A percentile compares a stretch with the other conserved stretches of the same genome.
Conservation (phyloP, 2,888 invertebrate species). For the Ornithoptera priamus region DNA sequence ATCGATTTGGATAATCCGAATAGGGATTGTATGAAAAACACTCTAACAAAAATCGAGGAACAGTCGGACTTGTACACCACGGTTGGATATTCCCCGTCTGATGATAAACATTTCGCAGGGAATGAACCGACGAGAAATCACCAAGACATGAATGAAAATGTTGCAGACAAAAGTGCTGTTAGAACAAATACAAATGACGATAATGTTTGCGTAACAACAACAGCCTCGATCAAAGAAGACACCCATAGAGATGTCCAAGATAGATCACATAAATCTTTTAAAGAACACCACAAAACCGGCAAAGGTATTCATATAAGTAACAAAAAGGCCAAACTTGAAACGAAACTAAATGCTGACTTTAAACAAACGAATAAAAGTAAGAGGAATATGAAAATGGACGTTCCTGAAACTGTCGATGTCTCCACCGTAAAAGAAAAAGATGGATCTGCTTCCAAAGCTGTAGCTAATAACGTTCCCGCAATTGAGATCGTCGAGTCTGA, state of each 20-base stretch:
- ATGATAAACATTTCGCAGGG: slow-evolving; percentile 4
- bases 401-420: background rate
- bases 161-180: background rate
- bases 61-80: background rate
- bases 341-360: background rate
- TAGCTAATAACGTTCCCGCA: background rate
- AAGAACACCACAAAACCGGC: background rate
- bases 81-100: background rate
- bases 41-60: background rate
- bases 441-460: background rate
- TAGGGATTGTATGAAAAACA: background rate
- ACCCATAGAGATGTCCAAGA: background rate
- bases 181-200: slow-evolving; percentile 1
- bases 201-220: background rate
- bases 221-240: background rate
- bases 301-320: background rate
- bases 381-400: background rate
- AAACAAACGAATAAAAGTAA: slow-evolving; percentile 9
- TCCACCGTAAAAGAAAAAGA: slow-evolving; percentile 6
- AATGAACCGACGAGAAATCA: background rate
- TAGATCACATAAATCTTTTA: background rate
- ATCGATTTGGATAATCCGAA: background rate
- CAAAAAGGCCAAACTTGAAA: background rate
- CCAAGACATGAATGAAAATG: background rate
- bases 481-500: slow-evolving; percentile 5